Conservation (phyloP, 1,140 invertebrate species). For the Odontomachus brunneus region DNA sequence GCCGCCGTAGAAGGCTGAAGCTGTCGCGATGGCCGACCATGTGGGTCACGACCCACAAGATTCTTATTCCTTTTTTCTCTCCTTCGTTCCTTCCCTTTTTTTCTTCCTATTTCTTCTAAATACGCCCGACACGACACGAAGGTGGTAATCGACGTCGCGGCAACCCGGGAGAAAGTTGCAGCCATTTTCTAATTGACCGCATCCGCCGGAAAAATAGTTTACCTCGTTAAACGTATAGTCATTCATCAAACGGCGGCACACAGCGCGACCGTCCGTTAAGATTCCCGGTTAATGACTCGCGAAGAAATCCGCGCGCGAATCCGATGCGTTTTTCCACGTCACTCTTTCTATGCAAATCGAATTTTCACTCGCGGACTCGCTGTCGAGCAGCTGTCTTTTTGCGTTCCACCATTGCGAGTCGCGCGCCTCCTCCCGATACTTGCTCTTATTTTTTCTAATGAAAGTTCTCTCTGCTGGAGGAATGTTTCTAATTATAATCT, state of each 20-base stretch:
- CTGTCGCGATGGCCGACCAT: conserved; percentile 27
- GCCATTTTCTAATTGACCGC: conserved; percentile 81
- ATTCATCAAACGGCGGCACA: conserved; percentile 7
- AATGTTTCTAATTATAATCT: conserved; percentile 34
- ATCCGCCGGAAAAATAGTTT: conserved; percentile 79
- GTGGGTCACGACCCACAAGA: conserved; percentile 33
- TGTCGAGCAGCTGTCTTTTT: conserved; percentile 34
- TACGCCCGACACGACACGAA: not conserved
- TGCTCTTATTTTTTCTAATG: conserved; percentile 46
- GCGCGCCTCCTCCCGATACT: conserved; percentile 8
- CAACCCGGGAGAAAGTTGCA: conserved; percentile 77
- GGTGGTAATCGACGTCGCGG: not conserved
- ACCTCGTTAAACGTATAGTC: conserved; percentile 34
- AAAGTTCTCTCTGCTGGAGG: conserved; percentile 26
- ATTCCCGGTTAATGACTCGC: conserved; percentile 61
- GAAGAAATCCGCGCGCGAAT: conserved; percentile 47
- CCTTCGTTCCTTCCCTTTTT: no score
- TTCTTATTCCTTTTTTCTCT: no score
- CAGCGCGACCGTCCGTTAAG: conserved; percentile 8
- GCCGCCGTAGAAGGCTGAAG: conserved; percentile 20
- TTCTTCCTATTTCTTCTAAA: conserved; percentile 21
- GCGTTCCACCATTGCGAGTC: conserved; percentile 44
- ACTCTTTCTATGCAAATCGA: conserved; percentile 51
- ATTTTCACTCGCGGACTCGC: conserved; percentile 18
- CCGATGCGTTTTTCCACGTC: conserved; percentile 46